Evolutionary conservation across 30 jellyfish, hydroid and myxozoan genomes (phyloP).

Genomic region (Pelagia noctiluca): DNA sequence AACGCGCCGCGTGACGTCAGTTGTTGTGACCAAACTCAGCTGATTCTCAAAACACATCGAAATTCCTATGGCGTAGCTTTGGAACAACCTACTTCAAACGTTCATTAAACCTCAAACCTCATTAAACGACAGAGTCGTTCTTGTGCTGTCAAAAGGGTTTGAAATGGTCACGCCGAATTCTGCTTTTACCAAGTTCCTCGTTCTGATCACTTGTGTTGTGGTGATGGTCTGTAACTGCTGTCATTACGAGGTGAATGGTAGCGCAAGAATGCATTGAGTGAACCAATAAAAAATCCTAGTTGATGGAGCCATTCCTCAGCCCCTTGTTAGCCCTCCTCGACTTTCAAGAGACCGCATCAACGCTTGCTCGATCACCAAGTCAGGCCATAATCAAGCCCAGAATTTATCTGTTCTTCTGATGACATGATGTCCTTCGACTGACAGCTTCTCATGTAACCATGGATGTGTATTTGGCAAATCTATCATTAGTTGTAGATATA

Average conservation of each 20-base stretch:
- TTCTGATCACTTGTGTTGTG: constrained; percentile 67
- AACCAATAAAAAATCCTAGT: constrained; percentile 61
- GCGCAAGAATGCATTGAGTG: constrained; percentile 24
- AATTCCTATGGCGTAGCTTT: no score
- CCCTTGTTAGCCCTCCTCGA: constrained; percentile 65
- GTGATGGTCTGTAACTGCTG: constrained; percentile 3
- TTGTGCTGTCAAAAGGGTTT: not conserved
- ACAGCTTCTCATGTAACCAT: constrained; percentile 24
- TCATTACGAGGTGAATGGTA: constrained; percentile 54
- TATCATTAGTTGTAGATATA: constrained; percentile 59
- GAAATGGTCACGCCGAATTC: constrained; percentile 30
- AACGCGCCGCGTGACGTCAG: no score
- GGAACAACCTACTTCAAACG: no score
- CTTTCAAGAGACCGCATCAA: constrained; percentile 64
- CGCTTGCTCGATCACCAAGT: constrained; percentile 70
- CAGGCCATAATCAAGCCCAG: constrained; percentile 77
- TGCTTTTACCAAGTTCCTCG: constrained; percentile 49
- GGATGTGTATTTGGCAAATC: constrained; percentile 54
- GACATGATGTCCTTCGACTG: constrained; percentile 29
- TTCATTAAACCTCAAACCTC: no score
- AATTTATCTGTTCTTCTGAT: constrained; percentile 31
- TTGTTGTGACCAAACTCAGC: no score
- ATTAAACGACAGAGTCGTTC: not conserved
- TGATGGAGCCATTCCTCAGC: constrained; percentile 53
- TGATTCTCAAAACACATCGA: no score